Conservation (phyloP, 2,888 invertebrate genomes). For the Baronia brevicornis region DNA sequence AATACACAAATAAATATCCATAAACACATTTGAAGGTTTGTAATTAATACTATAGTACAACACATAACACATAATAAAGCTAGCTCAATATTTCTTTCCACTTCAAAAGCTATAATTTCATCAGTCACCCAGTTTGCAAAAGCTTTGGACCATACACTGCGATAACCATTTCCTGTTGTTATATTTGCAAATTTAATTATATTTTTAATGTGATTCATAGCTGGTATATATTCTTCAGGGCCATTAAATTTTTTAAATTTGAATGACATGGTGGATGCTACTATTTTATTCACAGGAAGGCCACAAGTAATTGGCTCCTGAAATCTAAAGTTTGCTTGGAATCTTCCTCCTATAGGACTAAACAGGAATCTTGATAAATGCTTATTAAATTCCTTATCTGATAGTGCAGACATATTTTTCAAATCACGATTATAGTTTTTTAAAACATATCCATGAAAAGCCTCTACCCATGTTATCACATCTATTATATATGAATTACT, state of each 20-base stretch:
- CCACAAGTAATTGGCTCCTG: conserved; percentile 77
- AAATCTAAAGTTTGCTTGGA: conserved; percentile 81
- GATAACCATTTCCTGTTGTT: conserved; percentile 76
- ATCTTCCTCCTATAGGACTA: conserved; percentile 81
- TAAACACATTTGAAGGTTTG: conserved; percentile 84
- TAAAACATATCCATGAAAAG: conserved; percentile 78
- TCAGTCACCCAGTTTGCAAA: conserved; percentile 87
- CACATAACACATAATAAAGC: conserved; percentile 86
- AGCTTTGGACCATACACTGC: conserved; percentile 82
- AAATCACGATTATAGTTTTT: conserved; percentile 67
- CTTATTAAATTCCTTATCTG: conserved; percentile 73
- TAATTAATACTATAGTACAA: conserved; percentile 84
- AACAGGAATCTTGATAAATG: conserved; percentile 82
- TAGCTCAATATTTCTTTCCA: conserved; percentile 83
- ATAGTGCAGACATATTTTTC: conserved; percentile 62
- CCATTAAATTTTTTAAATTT: conserved; percentile 75
- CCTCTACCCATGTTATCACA: conserved; percentile 78
- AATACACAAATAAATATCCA: conserved; percentile 86
- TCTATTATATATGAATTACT: conserved; percentile 71
- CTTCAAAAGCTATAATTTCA: conserved; percentile 84
- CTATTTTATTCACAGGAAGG: conserved; percentile 70
- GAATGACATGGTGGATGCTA: conserved; percentile 78
- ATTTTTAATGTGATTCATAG: conserved; percentile 79
- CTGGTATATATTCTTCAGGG: conserved; percentile 81
- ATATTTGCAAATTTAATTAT: conserved; percentile 76